These are phyloP conservation scores for Girardinichthys multiradiatus DNA, from an alignment of 2,113 vertebrate species.

Conservation along the genomic window DNA sequence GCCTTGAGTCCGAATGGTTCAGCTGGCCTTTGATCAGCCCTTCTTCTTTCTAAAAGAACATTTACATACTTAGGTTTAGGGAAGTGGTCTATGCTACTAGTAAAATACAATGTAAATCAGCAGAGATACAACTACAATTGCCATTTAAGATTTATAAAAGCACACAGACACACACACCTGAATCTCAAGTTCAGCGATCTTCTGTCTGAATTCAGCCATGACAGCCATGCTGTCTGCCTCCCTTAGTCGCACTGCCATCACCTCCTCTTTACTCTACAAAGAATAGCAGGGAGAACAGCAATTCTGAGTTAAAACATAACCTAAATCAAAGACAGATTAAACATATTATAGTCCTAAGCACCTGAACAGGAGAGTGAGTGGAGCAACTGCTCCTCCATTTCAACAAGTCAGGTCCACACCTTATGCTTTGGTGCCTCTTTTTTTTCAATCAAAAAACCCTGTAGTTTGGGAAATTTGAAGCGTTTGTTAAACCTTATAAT, in stretches of 20 bases:
- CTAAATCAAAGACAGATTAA: no score
- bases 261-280: slow-evolving; percentile 91
- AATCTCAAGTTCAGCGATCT: slow-evolving; percentile 92
- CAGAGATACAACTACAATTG: no score
- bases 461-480: no score
- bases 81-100: not conserved
- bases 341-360: no score
- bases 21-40: slow-evolving; percentile 92
- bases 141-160: no score
- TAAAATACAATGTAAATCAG: not conserved
- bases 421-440: no score
- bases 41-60: slow-evolving; percentile 85
- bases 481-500: no score
- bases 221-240: slow-evolving; percentile 94
- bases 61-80: not conserved
- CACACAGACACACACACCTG: slow-evolving; percentile 78
- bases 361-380: no score
- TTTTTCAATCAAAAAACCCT: no score
- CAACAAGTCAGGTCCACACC: no score
- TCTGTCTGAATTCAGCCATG: slow-evolving; percentile 92
- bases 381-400: no score
- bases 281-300: not conserved
- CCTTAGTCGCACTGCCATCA: slow-evolving; percentile 91
- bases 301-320: not conserved
- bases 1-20: slow-evolving; percentile 92